Base-by-base conservation (phyloP, 2,113 vertebrate species). In the Dicrurus megarhynchus region DNA sequence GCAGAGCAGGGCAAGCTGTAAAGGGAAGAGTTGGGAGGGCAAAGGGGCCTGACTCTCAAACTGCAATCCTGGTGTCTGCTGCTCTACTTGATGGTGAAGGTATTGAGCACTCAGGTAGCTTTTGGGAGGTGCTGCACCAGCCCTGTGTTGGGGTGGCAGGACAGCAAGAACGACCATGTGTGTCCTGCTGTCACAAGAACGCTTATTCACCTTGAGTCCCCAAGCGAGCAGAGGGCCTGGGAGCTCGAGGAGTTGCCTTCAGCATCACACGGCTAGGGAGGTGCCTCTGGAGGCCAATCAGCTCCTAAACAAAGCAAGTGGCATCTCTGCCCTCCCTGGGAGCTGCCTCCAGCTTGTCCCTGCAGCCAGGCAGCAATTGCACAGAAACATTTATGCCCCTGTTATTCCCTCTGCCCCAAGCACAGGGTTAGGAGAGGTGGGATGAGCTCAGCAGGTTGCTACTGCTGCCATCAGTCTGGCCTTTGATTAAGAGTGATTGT, bases 401-500 rank as follows among this genome's bases (percentile, higher is more conserved):
- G 11, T 20, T 42, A 47, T 8, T 83, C 11, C 32, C 37, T 41
- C 69, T 63, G 78, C 32, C 69, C 46, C 1, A 15, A 56, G 71
- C 50, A 22, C 0, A 2, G 55, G 28, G 17, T 56, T 27, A 76
- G 61, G 7, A 28, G 57, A 37, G 60, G 42, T 63, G 39, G 49
- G 50, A 60, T 44, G 55, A 85, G 89, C 56, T 13, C 2, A 9
- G 65, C 80, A 71, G 77, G 12, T 84, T 78, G 69, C 65, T 84
- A 1, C 53, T 37, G 78, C 74, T 65, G 89, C 57, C 64, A 52
- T 27, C 35, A 33, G 80, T 30, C 68, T 95, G 91, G 47, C 60
- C 83, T 86, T 76, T 71, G 73, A 97, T 95, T 92, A 80, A 93
- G 55, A 92, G 47, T 20, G 49, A 95, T 81, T 89, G 49, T 68